These are phyloP conservation scores for Guaruba guarouba DNA, from an alignment of 2,113 vertebrate genomes.

Conservation along the genomic window DNA sequence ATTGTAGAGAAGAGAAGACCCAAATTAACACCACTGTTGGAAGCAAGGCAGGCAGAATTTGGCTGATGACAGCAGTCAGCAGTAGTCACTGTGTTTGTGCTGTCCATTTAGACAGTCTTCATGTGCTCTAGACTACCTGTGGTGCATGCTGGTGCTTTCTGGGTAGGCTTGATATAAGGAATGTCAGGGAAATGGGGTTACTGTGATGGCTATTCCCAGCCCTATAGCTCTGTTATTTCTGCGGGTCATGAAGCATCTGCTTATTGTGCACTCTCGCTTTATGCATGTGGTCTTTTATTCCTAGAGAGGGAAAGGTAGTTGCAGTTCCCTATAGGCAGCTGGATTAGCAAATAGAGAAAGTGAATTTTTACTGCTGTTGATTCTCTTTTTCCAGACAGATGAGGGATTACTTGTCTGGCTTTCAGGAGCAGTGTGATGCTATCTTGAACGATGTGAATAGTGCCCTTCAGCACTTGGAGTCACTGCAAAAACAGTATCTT, in stretches of 20 bases:
- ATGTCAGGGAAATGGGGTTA: neutral
- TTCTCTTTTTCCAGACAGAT: constrained; percentile 83
- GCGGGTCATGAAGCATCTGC: neutral
- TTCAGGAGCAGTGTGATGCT: constrained; percentile 94
- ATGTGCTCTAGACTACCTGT: neutral
- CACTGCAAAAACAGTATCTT: constrained; percentile 94
- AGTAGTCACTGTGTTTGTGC: neutral
- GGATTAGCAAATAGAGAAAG: neutral
- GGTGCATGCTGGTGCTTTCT: neutral
- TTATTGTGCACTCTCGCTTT: neutral
- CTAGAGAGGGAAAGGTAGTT: neutral
- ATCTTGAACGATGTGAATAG: constrained; percentile 89
- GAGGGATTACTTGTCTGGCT: constrained; percentile 89
- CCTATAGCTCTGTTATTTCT: neutral
- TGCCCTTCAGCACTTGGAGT: constrained; percentile 90
- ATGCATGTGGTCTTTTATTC: neutral
- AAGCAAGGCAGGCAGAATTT: neutral
- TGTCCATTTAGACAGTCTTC: neutral
- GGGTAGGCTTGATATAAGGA: neutral
- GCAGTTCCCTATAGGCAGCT: constrained; percentile 10
- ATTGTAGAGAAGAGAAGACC: neutral
- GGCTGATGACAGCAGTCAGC: neutral
- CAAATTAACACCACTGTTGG: neutral
- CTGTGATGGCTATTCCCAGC: neutral
- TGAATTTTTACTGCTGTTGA: constrained; percentile 56